Evolutionary conservation across 2,888 invertebrate genomes (phyloP), one percentile per base, ranked within the genome.

Genomic region (Epinotia demarniana): DNA sequence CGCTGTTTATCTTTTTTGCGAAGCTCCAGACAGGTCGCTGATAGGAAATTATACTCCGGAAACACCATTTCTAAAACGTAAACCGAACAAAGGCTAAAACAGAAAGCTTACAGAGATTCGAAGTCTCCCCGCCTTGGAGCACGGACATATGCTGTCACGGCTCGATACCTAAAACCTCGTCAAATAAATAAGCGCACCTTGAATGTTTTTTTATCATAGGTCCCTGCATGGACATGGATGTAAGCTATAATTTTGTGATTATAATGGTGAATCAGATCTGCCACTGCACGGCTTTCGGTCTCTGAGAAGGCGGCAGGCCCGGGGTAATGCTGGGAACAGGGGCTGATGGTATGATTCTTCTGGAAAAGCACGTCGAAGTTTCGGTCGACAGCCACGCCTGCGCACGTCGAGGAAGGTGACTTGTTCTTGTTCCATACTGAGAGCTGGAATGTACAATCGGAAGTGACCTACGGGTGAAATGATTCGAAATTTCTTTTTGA

Each of bases 361-460:
- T 88, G 89, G 92, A 92, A 92, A 0, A 85, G 84, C 8, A 93
- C 85, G 43, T 93, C 91, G 39, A 93, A 93, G 76, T 93, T 93
- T 0, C 92, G 85, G 43, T 93, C 93, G 57, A 93, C 76, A 0
- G 81, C 79, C 0, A 93, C 93, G 0, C 93, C 93, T 0, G 83
- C 79, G 69, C 93, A 93, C 0, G 82, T 84, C 0, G 63, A 70
- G 83, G 91, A 91, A 1, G 91, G 92, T 0, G 92, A 88, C 55
- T 82, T 74, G 61, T 93, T 93, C 76, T 87, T 87, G 70, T 85
- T 83, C 86, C 85, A 86, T 11, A 60, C 1, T 3, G 0, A 0
- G 6, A 58, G 46, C 69, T 69, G 33, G 12, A 19, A 46, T 27
- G 12, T 19, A 3, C 23, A 49, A 27, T 5, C 13, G 49, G 49